Conservation (phyloP, 2,888 invertebrate genomes). For the Nephrotoma flavescens region DNA sequence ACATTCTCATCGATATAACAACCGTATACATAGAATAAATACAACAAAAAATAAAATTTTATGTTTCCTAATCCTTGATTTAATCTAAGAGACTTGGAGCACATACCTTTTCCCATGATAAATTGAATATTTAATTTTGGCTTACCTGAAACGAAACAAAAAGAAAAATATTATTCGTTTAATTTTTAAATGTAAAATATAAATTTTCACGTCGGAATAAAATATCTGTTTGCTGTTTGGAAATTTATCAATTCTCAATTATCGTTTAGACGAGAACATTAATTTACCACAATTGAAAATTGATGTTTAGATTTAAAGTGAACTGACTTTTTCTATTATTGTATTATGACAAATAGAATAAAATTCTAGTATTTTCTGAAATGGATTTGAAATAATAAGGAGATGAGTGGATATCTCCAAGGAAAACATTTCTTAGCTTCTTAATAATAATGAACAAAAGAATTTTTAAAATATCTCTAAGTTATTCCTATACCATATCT, state of each 20-base stretch:
- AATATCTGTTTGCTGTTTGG: not conserved
- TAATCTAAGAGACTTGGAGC: not conserved
- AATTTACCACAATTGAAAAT: not conserved
- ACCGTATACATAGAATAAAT: not conserved
- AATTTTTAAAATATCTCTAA: not conserved
- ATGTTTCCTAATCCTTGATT: not conserved
- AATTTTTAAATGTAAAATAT: not conserved
- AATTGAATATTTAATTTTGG: not conserved
- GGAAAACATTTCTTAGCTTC: not conserved
- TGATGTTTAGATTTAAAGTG: not conserved
- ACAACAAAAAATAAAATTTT: not conserved
- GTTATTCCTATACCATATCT: not conserved
- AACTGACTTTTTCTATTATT: not conserved
- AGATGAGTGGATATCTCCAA: not conserved
- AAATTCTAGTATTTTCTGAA: not conserved
- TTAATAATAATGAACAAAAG: not conserved
- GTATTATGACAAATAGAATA: not conserved
- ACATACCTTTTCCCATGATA: not conserved
- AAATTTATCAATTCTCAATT: not conserved
- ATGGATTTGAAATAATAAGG: not conserved
- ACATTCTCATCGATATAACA: not conserved
- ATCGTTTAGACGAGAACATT: not conserved
- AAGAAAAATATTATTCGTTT: not conserved
- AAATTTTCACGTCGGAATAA: not conserved
- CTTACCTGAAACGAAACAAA: not conserved